These are phyloP conservation scores for Hipparchia semele DNA, from an alignment of 2,888 invertebrate genomes.

Conservation along the genomic window DNA sequence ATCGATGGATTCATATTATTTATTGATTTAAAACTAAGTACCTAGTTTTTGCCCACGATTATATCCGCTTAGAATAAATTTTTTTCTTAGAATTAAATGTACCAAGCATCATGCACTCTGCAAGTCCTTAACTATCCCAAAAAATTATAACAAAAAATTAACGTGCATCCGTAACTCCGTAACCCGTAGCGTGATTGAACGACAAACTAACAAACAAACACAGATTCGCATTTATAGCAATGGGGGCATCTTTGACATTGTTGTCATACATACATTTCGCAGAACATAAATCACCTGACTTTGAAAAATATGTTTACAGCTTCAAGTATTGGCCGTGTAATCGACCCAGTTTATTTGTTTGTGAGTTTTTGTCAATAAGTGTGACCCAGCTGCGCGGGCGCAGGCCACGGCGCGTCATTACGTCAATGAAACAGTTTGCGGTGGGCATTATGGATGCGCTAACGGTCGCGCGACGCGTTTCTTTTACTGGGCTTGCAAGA, in stretches of 20 bases:
- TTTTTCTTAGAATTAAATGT: too few relatives aligned
- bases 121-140: too few relatives aligned
- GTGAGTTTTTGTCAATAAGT: constrained; percentile 27
- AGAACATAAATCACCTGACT: constrained; percentile 25
- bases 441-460: constrained; percentile 70
- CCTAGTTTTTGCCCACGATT: too few relatives aligned
- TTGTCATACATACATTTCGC: neutral
- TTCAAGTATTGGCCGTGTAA: constrained; percentile 26
- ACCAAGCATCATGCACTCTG: too few relatives aligned
- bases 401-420: constrained; percentile 63
- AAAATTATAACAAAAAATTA: too few relatives aligned
- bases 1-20: too few relatives aligned
- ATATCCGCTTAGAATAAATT: too few relatives aligned
- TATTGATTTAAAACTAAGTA: too few relatives aligned
- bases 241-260: neutral
- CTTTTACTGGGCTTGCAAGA: neutral
- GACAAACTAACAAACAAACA: too few relatives aligned
- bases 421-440: constrained; percentile 65
- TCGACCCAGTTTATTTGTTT: constrained; percentile 30
- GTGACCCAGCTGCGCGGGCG: constrained; percentile 15
- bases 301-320: constrained; percentile 25
- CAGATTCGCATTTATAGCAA: too few relatives aligned
- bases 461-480: constrained; percentile 59
- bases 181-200: too few relatives aligned
- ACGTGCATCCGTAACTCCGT: too few relatives aligned